Evolutionary conservation across 2,113 vertebrate species (phyloP), one percentile per base, ranked within the genome.

Genomic region (Euleptes europaea): DNA sequence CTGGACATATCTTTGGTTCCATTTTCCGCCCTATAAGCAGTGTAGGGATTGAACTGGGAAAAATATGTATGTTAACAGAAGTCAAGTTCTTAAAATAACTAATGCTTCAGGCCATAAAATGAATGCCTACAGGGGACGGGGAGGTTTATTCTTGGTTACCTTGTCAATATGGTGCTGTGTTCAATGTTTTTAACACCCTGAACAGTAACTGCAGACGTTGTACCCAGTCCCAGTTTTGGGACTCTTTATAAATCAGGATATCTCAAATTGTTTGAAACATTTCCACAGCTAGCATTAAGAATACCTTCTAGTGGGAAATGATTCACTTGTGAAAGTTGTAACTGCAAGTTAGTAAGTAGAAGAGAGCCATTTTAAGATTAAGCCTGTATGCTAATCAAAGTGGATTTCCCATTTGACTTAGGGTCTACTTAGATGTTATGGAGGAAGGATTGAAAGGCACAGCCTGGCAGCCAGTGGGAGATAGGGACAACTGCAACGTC

Each of bases 1-100:
- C 0, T 0, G 28, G 60, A 12, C 40, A 49, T 69, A 35, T 1
- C 0, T 1, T 69, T 78, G 47, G n/a, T 65, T 21, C 54, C 28
- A 31, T 66, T 87, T 3, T 35, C 47, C 51, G 17, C 21, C 54
- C 77, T 10, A 31, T 33, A 51, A 79, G 23, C 19, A 54, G 47
- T 10, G 31, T 9, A 13, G n/a, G 67, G 51, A 47, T 15, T 65
- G 54, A 65, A 73, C 17, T 63, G 23, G 60, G 40, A 33, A 38
- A 71, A 40, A 13, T 28, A 5, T 51, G 57, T 35, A 57, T 40
- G 54, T 28, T 67, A 83, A 65, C 44, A 33, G 17, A 15, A 54
- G 19, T 23, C 69, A 73, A 85, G 75, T 54, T 42, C 80, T 80
- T 80, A 79, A 87, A 87, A 83, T 87, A 83, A 40, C 79, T 7